Percentiles rank a stretch among this genome's conserved stretches.
Conservation (phyloP, 2,113 vertebrate genomes). For the Vulpes vulpes region DNA sequence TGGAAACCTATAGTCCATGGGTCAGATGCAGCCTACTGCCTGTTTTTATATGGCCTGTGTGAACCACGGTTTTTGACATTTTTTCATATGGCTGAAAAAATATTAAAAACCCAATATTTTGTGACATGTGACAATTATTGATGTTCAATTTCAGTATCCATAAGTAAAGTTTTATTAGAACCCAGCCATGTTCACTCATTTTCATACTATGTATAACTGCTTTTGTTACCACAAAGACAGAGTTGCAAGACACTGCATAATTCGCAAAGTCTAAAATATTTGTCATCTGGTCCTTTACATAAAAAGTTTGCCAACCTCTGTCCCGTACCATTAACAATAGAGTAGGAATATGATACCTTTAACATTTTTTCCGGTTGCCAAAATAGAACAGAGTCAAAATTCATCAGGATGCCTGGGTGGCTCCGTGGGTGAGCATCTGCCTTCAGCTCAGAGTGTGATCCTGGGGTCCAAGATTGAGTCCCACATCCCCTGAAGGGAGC, state of each 20-base stretch:
- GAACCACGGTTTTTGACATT: neutral
- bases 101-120: neutral
- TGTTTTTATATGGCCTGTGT: neutral
- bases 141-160: neutral
- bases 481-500: no score
- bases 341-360: neutral
- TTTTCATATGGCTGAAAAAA: constrained; percentile 14
- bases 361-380: neutral
- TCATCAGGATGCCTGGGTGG: no score
- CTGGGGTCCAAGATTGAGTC: no score
- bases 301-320: neutral
- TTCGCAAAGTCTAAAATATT: neutral
- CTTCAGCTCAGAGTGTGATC: no score
- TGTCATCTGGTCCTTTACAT: neutral
- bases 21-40: neutral
- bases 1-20: neutral
- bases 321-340: neutral
- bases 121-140: neutral
- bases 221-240: neutral
- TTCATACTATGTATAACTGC: no score
- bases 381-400: neutral
- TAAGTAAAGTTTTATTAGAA: neutral
- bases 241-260: neutral
- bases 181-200: neutral
- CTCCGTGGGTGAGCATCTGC: no score